These are phyloP conservation scores for Morpho achilles DNA, from an alignment of 2,888 invertebrate genomes.

Conservation along the genomic window DNA sequence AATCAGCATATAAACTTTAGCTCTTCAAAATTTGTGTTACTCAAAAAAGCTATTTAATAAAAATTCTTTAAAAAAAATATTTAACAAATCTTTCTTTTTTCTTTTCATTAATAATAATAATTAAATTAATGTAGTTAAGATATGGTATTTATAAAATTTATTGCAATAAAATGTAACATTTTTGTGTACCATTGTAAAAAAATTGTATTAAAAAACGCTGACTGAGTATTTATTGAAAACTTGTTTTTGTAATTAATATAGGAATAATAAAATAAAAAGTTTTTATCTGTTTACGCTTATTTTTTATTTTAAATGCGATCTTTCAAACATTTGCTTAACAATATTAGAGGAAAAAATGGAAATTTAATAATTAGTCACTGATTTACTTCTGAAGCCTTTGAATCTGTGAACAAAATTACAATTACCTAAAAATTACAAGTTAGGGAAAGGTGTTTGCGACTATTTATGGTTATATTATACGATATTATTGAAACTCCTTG, in stretches of 20 bases:
- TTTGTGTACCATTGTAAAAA: neutral
- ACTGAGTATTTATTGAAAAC: constrained; percentile 5
- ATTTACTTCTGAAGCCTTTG: constrained; percentile 30
- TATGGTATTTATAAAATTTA: too few species aligned
- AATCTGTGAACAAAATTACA: too few species aligned
- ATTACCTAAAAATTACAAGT: too few species aligned
- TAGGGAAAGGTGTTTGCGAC: too few species aligned
- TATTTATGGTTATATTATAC: too few species aligned
- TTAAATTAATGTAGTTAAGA: neutral
- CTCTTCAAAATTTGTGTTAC: too few species aligned
- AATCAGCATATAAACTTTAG: too few species aligned
- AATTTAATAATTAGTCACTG: constrained; percentile 36
- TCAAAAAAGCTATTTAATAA: too few species aligned
- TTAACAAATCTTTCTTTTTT: too few species aligned
- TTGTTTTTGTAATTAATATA: neutral
- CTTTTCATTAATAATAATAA: neutral
- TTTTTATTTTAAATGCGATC: constrained; percentile 28
- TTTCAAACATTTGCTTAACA: constrained; percentile 17
- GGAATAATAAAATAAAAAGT: constrained; percentile 8
- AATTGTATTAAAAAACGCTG: neutral
- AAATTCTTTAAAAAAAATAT: too few species aligned
- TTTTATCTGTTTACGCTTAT: constrained; percentile 11
- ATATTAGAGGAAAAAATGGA: constrained; percentile 27
- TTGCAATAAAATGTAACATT: too few species aligned
- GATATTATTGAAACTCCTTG: too few species aligned